Percentiles rank a stretch among this genome's conserved stretches.
phyloP scores from a whole-genome alignment of 1,140 invertebrate species.

The Riptortus pedestris region DNA sequence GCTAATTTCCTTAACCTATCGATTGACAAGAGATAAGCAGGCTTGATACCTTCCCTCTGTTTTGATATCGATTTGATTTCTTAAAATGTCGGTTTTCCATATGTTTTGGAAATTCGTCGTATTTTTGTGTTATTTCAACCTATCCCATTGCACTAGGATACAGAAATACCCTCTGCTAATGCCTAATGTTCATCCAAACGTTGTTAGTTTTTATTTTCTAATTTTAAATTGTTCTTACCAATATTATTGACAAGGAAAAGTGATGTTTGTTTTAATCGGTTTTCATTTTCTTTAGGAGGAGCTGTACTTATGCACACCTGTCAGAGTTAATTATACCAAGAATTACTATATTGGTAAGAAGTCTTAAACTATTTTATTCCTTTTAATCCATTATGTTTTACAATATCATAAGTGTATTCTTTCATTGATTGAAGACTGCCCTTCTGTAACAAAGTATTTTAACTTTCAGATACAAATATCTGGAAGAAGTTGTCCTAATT shows the following conservation, averaged over 20 bases:
- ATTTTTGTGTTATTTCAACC: neutral
- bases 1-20: no score
- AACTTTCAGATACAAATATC: no score
- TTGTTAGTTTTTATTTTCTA: constrained; percentile 47
- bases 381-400: no score
- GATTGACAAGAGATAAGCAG: no score
- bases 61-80: neutral
- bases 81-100: neutral
- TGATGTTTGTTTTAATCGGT: constrained; percentile 29
- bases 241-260: no score
- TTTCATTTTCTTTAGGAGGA: constrained; percentile 55
- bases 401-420: no score
- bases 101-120: constrained; percentile 5
- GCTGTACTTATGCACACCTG: constrained; percentile 72
- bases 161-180: constrained; percentile 54
- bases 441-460: no score
- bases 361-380: no score
- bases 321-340: constrained; percentile 56
- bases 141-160: constrained; percentile 27
- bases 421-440: no score
- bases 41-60: neutral
- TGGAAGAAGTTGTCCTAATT: no score
- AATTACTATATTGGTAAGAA: constrained; percentile 70
- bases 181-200: constrained; percentile 56
- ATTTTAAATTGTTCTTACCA: no score